phyloP scores from a whole-genome alignment of 2,113 vertebrate species.

The Otus sunia region DNA sequence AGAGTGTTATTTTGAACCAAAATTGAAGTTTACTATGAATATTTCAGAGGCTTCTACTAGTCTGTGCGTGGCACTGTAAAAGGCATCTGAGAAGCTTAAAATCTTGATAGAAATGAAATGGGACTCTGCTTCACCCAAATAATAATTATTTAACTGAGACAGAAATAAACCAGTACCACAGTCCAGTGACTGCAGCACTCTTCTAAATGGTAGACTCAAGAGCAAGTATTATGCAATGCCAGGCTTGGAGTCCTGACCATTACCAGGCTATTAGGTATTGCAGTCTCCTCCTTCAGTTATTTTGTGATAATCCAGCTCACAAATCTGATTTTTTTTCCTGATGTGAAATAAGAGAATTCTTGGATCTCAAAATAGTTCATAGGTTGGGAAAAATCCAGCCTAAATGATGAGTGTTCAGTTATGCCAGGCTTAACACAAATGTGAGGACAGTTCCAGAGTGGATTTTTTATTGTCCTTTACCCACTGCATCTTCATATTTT shows the following conservation, averaged over 20 bases:
- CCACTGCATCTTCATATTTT: not conserved
- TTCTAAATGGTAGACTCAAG: not conserved
- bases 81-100: not conserved
- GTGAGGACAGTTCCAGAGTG: not conserved
- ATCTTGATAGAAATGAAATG: not conserved
- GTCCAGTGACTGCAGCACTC: not conserved
- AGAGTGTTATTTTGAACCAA: not conserved
- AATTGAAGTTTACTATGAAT: not conserved
- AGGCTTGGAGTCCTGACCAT: no score
- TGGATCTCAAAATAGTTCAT: not conserved
- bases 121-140: not conserved
- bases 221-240: accelerated
- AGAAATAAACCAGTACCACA: not conserved
- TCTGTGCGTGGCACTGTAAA: not conserved
- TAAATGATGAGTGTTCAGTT: not conserved
- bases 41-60: not conserved
- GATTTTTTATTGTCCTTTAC: not conserved
- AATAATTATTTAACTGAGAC: not conserved
- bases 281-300: not conserved
- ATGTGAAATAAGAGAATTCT: not conserved
- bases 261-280: accelerated
- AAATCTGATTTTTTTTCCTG: not conserved
- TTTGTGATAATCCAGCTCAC: not conserved
- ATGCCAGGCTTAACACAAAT: not conserved
- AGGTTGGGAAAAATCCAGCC: not conserved